Conservation (phyloP, 2,797 vertebrate species). For the Enteromius argenteus region DNA sequence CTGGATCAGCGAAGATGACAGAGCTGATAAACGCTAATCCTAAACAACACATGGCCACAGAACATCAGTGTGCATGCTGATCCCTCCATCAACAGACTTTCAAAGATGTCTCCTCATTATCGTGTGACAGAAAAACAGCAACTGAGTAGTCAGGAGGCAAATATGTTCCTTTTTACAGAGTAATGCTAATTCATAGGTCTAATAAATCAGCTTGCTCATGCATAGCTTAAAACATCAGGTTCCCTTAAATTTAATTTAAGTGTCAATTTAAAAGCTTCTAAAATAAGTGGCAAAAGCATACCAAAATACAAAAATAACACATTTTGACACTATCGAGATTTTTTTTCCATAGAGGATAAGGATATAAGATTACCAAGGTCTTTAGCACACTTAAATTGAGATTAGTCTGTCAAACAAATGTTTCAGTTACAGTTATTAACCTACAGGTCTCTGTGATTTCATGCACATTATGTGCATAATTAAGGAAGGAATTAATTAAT, state of each 20-base stretch:
- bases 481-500: background rate
- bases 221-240: background rate
- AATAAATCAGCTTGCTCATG: background rate
- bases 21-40: constrained; percentile 40
- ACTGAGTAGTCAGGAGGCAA: background rate
- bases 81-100: constrained; percentile 1
- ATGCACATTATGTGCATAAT: background rate
- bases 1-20: constrained; percentile 15
- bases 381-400: background rate
- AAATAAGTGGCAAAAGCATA: background rate
- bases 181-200: background rate
- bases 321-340: background rate
- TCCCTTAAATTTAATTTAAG: background rate
- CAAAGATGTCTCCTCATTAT: background rate
- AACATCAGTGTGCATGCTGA: background rate
- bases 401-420: background rate
- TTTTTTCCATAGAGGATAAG: background rate
- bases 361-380: background rate
- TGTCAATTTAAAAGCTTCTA: background rate
- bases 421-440: constrained; percentile 18
- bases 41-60: background rate
- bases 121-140: background rate
- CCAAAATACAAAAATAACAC: background rate
- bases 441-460: background rate
- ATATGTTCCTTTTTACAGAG: background rate